These are phyloP conservation scores for Drosophila takahashii DNA, from an alignment of 1,140 invertebrate genomes.

Conservation along the genomic window DNA sequence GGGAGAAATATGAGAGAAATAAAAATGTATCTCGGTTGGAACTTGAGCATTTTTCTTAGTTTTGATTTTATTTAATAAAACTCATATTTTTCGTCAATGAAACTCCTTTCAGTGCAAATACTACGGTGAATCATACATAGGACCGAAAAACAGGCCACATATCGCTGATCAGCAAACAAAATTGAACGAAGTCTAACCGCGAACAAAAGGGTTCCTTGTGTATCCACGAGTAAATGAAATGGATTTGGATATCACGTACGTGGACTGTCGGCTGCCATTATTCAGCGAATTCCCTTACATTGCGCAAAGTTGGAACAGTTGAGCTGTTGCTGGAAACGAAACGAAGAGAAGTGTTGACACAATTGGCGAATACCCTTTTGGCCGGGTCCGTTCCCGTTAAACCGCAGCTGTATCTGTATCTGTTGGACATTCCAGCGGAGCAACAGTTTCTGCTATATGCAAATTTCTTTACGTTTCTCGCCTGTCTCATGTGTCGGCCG, in stretches of 20 bases:
- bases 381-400: conserved; percentile 47
- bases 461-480: conserved; percentile 76
- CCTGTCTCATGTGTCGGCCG: conserved; percentile 35
- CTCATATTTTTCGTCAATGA: too few relatives aligned
- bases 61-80: too few relatives aligned
- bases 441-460: conserved; percentile 76
- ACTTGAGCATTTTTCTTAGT: neutral
- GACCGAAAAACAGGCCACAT: conserved; percentile 9
- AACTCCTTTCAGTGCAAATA: neutral
- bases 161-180: conserved; percentile 36
- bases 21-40: too few relatives aligned
- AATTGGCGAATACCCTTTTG: conserved; percentile 75
- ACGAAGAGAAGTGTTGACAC: conserved; percentile 58
- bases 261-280: conserved; percentile 15
- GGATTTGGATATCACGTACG: conserved; percentile 20
- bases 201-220: conserved; percentile 28
- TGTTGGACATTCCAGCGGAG: conserved; percentile 70
- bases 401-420: conserved; percentile 27
- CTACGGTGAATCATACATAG: conserved; percentile 11
- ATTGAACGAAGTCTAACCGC: conserved; percentile 9
- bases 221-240: conserved; percentile 18
- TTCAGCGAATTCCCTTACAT: conserved; percentile 47
- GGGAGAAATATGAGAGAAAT: neutral
- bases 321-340: conserved; percentile 56
- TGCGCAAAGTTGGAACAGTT: conserved; percentile 69